Percentiles rank a stretch among this genome's conserved stretches.
These are phyloP conservation scores for Mycteria americana DNA, from an alignment of 2,797 vertebrate species.

Conservation along the genomic window DNA sequence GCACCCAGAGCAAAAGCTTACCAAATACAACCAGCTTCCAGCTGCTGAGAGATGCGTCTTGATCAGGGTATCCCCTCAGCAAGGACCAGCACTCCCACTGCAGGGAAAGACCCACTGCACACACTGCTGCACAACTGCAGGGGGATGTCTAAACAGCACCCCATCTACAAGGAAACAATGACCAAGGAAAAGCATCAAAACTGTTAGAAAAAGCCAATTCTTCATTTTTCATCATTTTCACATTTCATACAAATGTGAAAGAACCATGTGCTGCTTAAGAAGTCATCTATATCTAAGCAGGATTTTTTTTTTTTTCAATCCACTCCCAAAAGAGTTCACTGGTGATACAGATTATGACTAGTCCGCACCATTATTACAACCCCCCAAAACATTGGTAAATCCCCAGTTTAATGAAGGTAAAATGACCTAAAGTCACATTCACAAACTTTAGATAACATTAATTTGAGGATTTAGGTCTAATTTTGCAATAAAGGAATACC, in stretches of 20 bases:
- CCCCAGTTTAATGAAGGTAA: background rate
- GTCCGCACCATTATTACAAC: background rate
- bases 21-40: background rate
- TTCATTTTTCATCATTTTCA: background rate
- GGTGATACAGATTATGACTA: background rate
- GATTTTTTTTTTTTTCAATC: background rate
- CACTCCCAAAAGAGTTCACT: background rate
- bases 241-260: background rate
- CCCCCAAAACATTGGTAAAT: background rate
- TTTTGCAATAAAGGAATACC: background rate
- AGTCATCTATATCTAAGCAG: background rate
- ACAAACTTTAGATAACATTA: background rate
- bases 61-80: background rate
- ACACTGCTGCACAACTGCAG: background rate
- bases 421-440: background rate
- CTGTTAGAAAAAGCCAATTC: background rate
- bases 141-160: background rate
- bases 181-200: background rate
- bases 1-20: background rate
- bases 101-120: background rate
- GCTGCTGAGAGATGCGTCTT: background rate
- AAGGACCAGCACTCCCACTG: fast-evolving
- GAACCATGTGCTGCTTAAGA: background rate
- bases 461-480: background rate
- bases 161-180: fast-evolving